Conservation (phyloP, 2,113 vertebrate genomes). For the Callipepla californica region DNA sequence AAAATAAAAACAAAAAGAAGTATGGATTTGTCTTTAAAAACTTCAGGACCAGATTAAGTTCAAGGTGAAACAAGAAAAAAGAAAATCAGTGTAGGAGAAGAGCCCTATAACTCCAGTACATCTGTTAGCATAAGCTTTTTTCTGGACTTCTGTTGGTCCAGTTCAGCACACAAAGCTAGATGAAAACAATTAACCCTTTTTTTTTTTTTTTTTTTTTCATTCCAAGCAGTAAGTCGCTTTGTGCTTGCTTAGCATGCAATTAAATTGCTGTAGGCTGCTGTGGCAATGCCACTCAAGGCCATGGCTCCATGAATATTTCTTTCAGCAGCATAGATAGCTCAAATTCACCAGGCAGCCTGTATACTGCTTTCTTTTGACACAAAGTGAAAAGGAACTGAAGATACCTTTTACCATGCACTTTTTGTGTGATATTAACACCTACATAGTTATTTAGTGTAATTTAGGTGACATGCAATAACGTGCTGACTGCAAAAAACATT, state of each 20-base stretch:
- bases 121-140: not conserved
- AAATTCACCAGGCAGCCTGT: not conserved
- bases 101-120: not conserved
- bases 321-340: not conserved
- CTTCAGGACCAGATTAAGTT: not conserved
- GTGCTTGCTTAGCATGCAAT: not conserved
- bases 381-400: not conserved
- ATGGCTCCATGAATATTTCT: not conserved
- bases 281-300: accelerated
- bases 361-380: not conserved
- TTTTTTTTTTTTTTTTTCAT: not conserved
- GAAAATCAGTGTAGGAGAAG: not conserved
- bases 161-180: not conserved
- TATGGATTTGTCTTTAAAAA: not conserved
- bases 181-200: not conserved
- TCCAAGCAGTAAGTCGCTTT: accelerated
- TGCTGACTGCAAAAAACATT: not conserved
- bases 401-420: accelerated
- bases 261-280: not conserved
- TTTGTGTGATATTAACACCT: not conserved
- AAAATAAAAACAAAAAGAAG: not conserved
- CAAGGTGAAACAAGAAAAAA: not conserved
- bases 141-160: not conserved
- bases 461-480: not conserved
- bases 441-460: not conserved